These are phyloP conservation scores for Pantherophis alleghaniensis DNA, from an alignment of 2,797 vertebrate genomes.

Conservation along the genomic window DNA sequence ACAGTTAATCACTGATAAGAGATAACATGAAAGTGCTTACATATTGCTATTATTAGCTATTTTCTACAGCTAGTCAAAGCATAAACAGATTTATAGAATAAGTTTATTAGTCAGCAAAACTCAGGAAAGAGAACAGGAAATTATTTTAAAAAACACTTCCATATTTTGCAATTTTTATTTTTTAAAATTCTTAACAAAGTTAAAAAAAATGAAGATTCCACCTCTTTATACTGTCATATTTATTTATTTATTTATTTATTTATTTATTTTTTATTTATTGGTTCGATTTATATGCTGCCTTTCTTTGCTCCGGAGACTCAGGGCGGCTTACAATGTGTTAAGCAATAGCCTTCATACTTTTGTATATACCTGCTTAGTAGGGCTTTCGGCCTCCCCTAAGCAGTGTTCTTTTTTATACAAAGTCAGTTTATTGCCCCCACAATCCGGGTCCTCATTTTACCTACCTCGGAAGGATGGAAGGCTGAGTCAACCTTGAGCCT, in stretches of 20 bases:
- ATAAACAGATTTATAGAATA: neutral
- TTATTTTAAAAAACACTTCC: neutral
- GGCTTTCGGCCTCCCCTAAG: too few relatives aligned
- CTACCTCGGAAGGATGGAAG: too few relatives aligned
- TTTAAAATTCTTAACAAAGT: slow-evolving; percentile 1
- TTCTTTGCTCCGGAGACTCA: too few relatives aligned
- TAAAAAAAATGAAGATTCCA: slow-evolving; percentile 17
- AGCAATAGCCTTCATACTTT: too few relatives aligned
- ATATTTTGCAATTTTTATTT: neutral
- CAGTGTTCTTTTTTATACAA: too few relatives aligned
- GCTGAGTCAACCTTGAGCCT: too few relatives aligned
- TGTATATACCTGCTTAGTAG: too few relatives aligned
- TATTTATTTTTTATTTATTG: neutral
- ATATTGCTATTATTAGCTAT: neutral
- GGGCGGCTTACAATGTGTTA: too few relatives aligned
- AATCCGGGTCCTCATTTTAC: too few relatives aligned
- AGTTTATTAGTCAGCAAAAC: neutral
- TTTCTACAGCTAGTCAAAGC: neutral
- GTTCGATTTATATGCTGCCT: too few relatives aligned
- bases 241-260: neutral
- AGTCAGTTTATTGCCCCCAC: too few relatives aligned
- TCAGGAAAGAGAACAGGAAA: neutral
- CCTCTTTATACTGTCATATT: neutral
- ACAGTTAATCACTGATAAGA: neutral
- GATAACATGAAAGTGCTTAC: neutral